These are phyloP conservation scores for Araneus ventricosus DNA, from an alignment of 1,140 invertebrate genomes.

Conservation along the genomic window DNA sequence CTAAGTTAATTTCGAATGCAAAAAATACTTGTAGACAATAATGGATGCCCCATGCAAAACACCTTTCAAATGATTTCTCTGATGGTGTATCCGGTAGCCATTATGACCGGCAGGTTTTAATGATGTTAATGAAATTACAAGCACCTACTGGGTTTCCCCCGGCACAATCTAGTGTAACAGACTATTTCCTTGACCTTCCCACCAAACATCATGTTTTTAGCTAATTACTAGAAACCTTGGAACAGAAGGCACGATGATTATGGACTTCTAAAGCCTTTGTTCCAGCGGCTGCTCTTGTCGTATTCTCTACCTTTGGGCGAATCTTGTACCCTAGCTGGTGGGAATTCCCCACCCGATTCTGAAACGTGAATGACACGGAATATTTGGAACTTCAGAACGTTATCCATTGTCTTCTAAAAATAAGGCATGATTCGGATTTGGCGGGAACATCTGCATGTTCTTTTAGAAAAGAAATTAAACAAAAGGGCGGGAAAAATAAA, in stretches of 20 bases:
- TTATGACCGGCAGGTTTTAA: slow-evolving; percentile 35
- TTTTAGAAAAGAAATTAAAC: not conserved
- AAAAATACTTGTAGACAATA: not conserved
- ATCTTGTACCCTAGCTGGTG: not conserved
- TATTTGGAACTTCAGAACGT: not conserved
- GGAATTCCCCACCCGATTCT: slow-evolving; percentile 4
- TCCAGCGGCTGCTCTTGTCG: not conserved
- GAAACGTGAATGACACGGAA: slow-evolving; percentile 43
- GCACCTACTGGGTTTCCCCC: slow-evolving; percentile 52
- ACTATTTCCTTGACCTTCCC: slow-evolving; percentile 63
- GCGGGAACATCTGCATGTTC: not conserved
- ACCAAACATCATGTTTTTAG: slow-evolving; percentile 37
- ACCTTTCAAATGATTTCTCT: not conserved
- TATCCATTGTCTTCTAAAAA: slow-evolving; percentile 10
- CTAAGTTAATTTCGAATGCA: not conserved
- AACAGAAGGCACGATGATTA: slow-evolving; percentile 45
- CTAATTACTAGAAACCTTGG: slow-evolving; percentile 69
- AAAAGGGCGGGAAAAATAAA: not conserved
- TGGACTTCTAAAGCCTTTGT: slow-evolving; percentile 44
- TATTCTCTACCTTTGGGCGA: not conserved
- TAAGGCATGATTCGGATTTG: not conserved
- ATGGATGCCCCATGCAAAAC: not conserved
- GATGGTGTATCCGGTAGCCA: slow-evolving; percentile 17
- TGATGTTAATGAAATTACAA: slow-evolving; percentile 59
- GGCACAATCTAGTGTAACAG: not conserved